These are phyloP conservation scores for Pantelozetes paolii DNA, from an alignment of 2,888 invertebrate genomes.

Conservation along the genomic window DNA sequence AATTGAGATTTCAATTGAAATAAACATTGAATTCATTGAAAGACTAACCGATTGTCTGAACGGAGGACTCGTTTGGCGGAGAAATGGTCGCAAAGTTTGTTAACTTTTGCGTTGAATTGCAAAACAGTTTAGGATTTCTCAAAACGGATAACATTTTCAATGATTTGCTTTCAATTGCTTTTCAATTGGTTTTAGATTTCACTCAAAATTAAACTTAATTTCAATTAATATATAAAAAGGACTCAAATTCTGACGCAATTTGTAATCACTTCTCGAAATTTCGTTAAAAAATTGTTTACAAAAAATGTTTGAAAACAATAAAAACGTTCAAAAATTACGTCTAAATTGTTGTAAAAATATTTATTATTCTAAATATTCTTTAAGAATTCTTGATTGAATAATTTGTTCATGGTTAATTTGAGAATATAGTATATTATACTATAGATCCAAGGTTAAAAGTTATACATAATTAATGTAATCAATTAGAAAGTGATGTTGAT, in stretches of 20 bases:
- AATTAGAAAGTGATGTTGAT: too few species aligned
- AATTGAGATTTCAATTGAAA: too few species aligned
- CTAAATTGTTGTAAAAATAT: too few species aligned
- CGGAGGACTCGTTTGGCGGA: not conserved
- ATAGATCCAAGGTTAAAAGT: too few species aligned
- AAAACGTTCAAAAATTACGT: too few species aligned
- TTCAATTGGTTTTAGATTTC: not conserved
- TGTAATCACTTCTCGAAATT: not conserved
- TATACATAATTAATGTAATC: too few species aligned
- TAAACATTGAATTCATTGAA: too few species aligned
- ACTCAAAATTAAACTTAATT: not conserved
- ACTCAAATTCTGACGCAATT: not conserved
- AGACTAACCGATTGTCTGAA: not conserved
- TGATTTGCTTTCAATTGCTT: not conserved
- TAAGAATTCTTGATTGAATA: too few species aligned
- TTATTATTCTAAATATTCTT: too few species aligned
- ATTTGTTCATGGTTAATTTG: too few species aligned
- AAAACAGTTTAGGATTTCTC: not conserved
- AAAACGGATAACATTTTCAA: constrained; percentile 3
- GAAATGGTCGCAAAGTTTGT: not conserved
- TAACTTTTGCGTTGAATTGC: not conserved
- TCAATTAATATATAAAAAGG: not conserved
- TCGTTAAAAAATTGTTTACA: constrained; percentile 14
- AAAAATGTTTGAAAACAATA: too few species aligned
- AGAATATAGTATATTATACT: too few species aligned